A percentile compares a stretch with the other conserved stretches of the same genome.
These are phyloP conservation scores for Reticulitermes lucifugus DNA, from an alignment of 2,888 invertebrate species.

Conservation along the genomic window DNA sequence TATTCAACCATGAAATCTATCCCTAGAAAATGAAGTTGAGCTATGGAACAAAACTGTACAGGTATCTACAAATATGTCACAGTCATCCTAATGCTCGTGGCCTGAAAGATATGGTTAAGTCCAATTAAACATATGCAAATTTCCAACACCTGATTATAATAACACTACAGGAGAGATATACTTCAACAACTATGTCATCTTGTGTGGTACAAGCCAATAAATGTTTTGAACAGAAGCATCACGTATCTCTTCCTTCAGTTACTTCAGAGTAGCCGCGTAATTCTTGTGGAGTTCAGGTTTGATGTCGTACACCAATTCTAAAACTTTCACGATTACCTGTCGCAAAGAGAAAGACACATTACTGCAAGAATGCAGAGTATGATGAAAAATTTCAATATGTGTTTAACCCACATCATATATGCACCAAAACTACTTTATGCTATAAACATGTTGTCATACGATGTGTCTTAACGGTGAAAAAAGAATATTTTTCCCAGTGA, in stretches of 20 bases:
- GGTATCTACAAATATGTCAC: slow-evolving; percentile 8
- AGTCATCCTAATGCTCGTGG: background rate
- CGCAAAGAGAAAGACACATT: slow-evolving; percentile 53
- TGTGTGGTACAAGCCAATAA: background rate
- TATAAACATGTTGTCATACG: background rate
- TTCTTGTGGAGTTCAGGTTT: slow-evolving; percentile 94
- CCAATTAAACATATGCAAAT: slow-evolving; percentile 1
- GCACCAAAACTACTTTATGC: too few species aligned
- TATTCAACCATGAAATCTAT: background rate
- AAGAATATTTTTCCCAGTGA: background rate
- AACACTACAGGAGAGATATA: slow-evolving; percentile 21
- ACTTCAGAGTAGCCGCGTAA: slow-evolving; percentile 67
- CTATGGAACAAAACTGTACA: slow-evolving; percentile 6
- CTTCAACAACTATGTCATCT: slow-evolving; percentile 30
- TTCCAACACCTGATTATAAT: slow-evolving; percentile 31
- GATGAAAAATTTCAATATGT: too few species aligned
- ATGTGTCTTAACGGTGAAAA: background rate
- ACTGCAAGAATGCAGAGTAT: too few species aligned
- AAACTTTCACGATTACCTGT: slow-evolving; percentile 82
- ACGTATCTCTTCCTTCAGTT: background rate
- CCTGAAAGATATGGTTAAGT: background rate
- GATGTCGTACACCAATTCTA: slow-evolving; percentile 90
- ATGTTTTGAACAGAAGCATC: background rate
- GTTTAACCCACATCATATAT: too few species aligned
- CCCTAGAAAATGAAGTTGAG: background rate